phyloP scores from a whole-genome alignment of 2,888 invertebrate species.

The Ganaspis brasiliensis region DNA sequence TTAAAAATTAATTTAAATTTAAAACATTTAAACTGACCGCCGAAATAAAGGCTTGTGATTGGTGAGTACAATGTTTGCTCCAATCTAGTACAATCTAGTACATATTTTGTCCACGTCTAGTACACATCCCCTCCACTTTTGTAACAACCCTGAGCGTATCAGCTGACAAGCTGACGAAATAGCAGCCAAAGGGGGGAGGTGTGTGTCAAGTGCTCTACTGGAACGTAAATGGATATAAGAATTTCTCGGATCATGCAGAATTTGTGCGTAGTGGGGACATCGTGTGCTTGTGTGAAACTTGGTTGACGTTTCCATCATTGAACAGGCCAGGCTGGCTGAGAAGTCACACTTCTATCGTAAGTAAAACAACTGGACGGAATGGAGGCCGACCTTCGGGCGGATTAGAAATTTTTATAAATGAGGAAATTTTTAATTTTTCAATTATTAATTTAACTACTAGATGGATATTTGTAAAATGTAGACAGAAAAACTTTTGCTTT shows the following conservation, averaged over 20 bases:
- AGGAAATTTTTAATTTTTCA: not conserved
- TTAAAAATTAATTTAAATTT: too few species aligned
- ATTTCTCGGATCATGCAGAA: not conserved
- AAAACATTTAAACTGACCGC: too few species aligned
- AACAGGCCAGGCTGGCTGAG: not conserved
- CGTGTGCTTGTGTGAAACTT: not conserved
- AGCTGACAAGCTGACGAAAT: too few species aligned
- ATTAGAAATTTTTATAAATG: not conserved
- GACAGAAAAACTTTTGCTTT: not conserved
- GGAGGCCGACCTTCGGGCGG: not conserved
- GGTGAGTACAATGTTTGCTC: too few species aligned
- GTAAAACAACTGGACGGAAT: not conserved
- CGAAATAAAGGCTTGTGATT: too few species aligned
- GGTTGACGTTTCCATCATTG: not conserved
- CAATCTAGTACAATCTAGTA: too few species aligned
- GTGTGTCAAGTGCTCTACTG: too few species aligned
- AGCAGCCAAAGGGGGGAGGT: too few species aligned
- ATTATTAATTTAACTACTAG: not conserved
- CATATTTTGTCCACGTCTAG: too few species aligned
- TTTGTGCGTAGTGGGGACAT: not conserved
- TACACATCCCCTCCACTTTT: too few species aligned
- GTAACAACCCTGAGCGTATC: too few species aligned
- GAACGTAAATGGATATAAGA: not conserved
- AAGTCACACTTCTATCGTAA: not conserved
- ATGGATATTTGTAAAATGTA: conserved; percentile 1